Percentiles rank a stretch among this genome's conserved stretches.
Conservation (phyloP, 2,113 vertebrate genomes). For the Cyrtonyx montezumae region DNA sequence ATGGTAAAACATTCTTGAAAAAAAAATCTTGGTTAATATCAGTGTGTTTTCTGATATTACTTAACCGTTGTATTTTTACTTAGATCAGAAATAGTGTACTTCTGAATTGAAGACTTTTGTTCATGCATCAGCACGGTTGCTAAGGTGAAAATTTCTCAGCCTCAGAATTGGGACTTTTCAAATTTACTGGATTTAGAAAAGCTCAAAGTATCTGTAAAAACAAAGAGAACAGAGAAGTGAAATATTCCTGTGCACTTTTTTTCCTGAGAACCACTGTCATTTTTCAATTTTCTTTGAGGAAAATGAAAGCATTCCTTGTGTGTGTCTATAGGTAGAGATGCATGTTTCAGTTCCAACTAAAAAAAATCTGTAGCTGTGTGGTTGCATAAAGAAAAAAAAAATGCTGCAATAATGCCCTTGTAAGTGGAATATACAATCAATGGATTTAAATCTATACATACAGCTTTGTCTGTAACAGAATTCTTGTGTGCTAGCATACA, state of each 20-base stretch:
- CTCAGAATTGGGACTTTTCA: not conserved
- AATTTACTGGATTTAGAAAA: not conserved
- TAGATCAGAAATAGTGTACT: not conserved
- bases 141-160: not conserved
- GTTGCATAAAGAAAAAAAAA: conserved; percentile 9
- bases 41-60: not conserved
- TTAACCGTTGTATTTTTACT: not conserved
- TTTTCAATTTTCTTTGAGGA: not conserved
- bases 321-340: not conserved
- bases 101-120: not conserved
- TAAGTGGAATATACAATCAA: not conserved
- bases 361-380: not conserved
- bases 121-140: not conserved
- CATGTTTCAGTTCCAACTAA: not conserved
- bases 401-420: not conserved
- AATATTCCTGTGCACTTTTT: not conserved
- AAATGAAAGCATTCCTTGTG: not conserved
- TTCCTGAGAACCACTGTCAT: not conserved
- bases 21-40: not conserved
- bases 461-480: not conserved
- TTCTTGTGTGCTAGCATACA: conserved; percentile 1
- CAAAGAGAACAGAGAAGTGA: not conserved
- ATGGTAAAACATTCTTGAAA: not conserved
- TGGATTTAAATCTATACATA: not conserved
- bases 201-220: not conserved